Evolutionary conservation across 2,797 vertebrate genomes (phyloP), one percentile per base, ranked within the genome.

Genomic region (Urosaurus nigricauda): DNA sequence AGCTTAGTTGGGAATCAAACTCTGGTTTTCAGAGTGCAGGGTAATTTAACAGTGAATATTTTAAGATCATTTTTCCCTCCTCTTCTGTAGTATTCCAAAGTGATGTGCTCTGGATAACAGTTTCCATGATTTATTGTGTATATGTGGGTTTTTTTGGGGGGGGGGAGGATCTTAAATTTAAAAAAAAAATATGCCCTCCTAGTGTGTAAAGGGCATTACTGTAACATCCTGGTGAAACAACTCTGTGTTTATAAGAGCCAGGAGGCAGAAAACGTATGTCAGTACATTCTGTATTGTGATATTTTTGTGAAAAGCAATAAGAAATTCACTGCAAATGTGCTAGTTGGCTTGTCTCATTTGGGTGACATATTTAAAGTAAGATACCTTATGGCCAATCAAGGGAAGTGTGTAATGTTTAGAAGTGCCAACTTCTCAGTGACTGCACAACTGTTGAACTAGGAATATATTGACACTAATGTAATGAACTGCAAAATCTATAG

Each of bases 331-430:
- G 71, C 56, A 85, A 43, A 85, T 85, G 60, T 77, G 35, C 56
- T 85, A 43, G 73, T 85, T 85, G 84, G 73, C 73, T 85, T 85
- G 53, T 85, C 35, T 75, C 71, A 43, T 85, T 85, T 85, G 56
- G 71, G 32, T 83, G 60, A 47, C 80, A 83, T 68, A 83, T 83
- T 65, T 60, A 75, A 85, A 58, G 53, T 21, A 60, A 85, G 71
- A 43, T 58, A 60, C 17, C 71, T 85, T 58, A 75, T 60, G 51
- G 53, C 24, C 71, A 58, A 75, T 60, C 51, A 32, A 73, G 32
- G 56, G 70, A 85, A 74, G 35, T 74, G 35, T n/a, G 21, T 29
- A 43, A 75, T 74, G 35, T 60, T 85, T 40, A 74, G 70, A 75
- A 29, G 3, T 75, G 83, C 83, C 83, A 75, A 56, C 17, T 75